Conservation (phyloP, 2,113 vertebrate genomes). For the Sinocyclocheilus rhinocerous region DNA sequence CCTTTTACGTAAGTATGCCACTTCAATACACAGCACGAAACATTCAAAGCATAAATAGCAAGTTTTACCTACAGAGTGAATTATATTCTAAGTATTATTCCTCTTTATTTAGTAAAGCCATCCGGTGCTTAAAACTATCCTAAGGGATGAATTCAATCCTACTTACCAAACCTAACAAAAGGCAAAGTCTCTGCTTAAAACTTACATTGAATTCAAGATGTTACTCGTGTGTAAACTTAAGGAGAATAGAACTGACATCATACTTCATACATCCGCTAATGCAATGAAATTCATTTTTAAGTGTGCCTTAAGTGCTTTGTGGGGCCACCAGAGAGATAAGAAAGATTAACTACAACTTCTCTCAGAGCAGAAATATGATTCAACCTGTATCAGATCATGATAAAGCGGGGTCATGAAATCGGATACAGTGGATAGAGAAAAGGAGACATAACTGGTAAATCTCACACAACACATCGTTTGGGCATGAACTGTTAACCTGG, state of each 20-base stretch:
- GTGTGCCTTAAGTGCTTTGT: neutral
- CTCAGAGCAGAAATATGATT: slow-evolving; percentile 34
- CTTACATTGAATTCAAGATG: too few relatives aligned
- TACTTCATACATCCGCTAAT: neutral
- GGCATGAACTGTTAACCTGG: slow-evolving; percentile 54
- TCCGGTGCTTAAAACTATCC: too few relatives aligned
- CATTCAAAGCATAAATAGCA: too few relatives aligned
- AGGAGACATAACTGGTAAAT: slow-evolving; percentile 51
- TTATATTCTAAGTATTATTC: too few relatives aligned
- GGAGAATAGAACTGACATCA: neutral
- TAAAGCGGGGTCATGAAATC: slow-evolving; percentile 41
- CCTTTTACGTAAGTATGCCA: too few relatives aligned
- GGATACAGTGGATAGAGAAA: neutral
- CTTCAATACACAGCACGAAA: too few relatives aligned
- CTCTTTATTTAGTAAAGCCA: too few relatives aligned
- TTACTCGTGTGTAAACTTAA: neutral
- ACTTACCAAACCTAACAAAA: too few relatives aligned
- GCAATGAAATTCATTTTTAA: neutral
- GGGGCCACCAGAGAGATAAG: neutral
- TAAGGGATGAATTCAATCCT: too few relatives aligned
- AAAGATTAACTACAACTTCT: neutral
- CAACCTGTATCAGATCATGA: slow-evolving; percentile 20
- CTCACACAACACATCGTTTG: slow-evolving; percentile 52
- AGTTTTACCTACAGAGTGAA: too few relatives aligned
- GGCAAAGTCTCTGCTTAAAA: too few relatives aligned